Evolutionary conservation across 1,140 invertebrate genomes (phyloP).

Genomic region (Rhopalosiphum padi): DNA sequence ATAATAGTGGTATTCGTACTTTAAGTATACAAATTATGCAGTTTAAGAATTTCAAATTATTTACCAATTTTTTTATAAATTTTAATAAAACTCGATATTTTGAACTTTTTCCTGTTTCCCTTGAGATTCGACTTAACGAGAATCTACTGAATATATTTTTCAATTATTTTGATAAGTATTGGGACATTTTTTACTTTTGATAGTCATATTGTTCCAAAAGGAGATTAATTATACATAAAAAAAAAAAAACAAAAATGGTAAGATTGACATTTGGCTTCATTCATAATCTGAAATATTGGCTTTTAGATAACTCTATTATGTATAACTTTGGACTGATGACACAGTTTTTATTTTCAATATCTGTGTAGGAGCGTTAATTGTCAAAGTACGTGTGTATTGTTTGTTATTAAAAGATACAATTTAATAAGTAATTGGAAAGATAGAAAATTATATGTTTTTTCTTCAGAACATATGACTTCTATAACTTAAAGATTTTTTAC

Average conservation of each 20-base stretch:
- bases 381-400: not conserved
- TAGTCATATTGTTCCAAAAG: not conserved
- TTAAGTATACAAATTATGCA: too few relatives aligned
- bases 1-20: too few relatives aligned
- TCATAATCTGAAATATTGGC: not conserved
- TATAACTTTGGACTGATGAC: not conserved
- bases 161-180: not conserved
- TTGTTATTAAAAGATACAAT: not conserved
- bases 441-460: not conserved
- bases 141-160: too few relatives aligned
- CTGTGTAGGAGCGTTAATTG: not conserved
- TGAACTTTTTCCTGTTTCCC: too few relatives aligned
- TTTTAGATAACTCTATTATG: not conserved
- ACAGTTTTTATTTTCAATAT: not conserved
- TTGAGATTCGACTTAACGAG: too few relatives aligned
- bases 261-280: not conserved
- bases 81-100: too few relatives aligned
- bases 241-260: conserved; percentile 44
- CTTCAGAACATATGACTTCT: not conserved
- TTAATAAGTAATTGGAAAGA: not conserved
- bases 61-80: too few relatives aligned
- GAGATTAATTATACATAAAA: not conserved
- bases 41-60: too few relatives aligned
- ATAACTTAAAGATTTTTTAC: not conserved
- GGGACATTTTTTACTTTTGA: not conserved